Base-by-base conservation (phyloP, 2,888 invertebrate species). In the Dasypogon diadema region DNA sequence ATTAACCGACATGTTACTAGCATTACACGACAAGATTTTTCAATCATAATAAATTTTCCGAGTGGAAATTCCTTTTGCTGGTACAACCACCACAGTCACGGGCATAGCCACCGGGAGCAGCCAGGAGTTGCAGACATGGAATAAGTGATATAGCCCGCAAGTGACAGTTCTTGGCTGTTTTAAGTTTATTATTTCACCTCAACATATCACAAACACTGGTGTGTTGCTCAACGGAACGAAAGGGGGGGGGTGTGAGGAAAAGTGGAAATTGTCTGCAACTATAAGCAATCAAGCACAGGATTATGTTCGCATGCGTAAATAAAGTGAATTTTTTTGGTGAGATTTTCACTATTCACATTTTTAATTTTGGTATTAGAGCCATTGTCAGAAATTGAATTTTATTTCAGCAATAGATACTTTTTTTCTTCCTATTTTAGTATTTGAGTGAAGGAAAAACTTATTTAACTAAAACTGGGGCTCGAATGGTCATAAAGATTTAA, bases 31-130 rank as follows among this genome's bases (percentile, higher is more conserved):
- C 75, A 77, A 76, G 76, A 77, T 75, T 77, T 77, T 77, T 77
- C 77, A 77, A 77, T 77, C 77, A 77, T 77, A 75, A 77, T 77
- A 77, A 77, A 77, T 77, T 77, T 77, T 55, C 77, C 58, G 18
- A 72, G 75, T 72, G 75, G 54, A 77, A 77, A 75, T 75, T 77
- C 75, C 77, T 72, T 77, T 8, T 46, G 14, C 55, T 55, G 16
- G 10, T 18, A 16, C 8, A 2, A 16, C 37, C 8, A 16, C 12
- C 8, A 22, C 2, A 18, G 21, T 2, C 24, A 22, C 55, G 18
- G 18, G 21, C 14, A 51, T 51, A n/a, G 42, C 16, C n/a, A 14
- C 2, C 16, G 48, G 16, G 16, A 16, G 37, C 30, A 8, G 3
- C 30, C 30, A 8, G 30, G 30, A 5, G 30, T 8, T 30, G 4